Evolutionary conservation across 2,113 vertebrate species (phyloP), one percentile per base, ranked within the genome.

Genomic region (Chaetura pelagica): DNA sequence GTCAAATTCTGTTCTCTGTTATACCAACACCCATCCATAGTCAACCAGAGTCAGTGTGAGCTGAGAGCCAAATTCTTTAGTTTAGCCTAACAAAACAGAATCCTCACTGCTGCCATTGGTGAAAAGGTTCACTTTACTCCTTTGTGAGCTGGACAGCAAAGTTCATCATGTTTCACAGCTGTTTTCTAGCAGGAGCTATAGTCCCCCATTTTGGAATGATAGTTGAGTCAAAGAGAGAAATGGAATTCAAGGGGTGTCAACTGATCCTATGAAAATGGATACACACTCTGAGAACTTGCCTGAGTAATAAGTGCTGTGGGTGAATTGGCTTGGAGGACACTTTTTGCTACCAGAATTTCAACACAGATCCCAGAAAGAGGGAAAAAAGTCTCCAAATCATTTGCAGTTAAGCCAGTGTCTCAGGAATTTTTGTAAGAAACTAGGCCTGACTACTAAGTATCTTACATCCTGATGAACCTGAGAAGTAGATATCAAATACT

Each of bases 321-420:
- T 83, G 29, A 93, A 75, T 57, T 59, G 34, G 10, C 26, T 62
- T 91, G 82, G 69, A 83, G 44, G 51, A 72, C 68, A 80, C 2
- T 58, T 82, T 93, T 96, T 94, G 40, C 68, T 90, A 78, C 81
- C 69, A 94, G 73, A 91, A 96, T 91, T 95, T 51, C 75, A 92
- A 34, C 16, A 71, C 21, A 62, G 30, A 51, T 48, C 73, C 18
- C 22, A 73, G 38, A 76, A 93, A 79, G 21, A n/a, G 59, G 15
- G 9, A 12, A 13, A 61, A 87, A 78, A 64, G 29, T 6, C 12
- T 94, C 58, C 57, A 84, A 79, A 91, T 75, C 51, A 68, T 20
- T 69, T 24, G 4, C 54, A 88, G 38, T 46, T 84, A 79, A 57
- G 7, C 35, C 34, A 63, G 23, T 78, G 23, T 79, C 42, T 79